Base-by-base conservation (phyloP, 2,888 invertebrate species). In the Platycheirus rosarum region DNA sequence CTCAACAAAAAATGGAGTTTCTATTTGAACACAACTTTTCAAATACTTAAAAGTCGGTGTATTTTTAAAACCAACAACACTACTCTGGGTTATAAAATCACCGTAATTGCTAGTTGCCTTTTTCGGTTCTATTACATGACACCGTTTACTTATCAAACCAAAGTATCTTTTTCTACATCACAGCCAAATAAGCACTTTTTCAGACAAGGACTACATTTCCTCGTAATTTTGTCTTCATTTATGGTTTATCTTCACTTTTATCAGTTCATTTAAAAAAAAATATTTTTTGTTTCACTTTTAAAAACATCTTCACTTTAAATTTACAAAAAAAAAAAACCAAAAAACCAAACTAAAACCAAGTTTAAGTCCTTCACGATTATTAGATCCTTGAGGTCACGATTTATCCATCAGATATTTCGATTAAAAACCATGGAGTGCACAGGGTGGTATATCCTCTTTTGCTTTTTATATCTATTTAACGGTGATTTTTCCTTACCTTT, bases 401-500 rank as follows among this genome's bases (percentile, higher is more conserved):
- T 57, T 57, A 71, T 71, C 77, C 66, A 77, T 23, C 4, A 44
- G 1, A 53, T n/a, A n/a, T n/a, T n/a, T n/a, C n/a, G n/a, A n/a
- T n/a, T n/a, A n/a, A n/a, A n/a, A n/a, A n/a, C n/a, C n/a, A n/a
- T n/a, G n/a, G n/a, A n/a, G n/a, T n/a, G n/a, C n/a, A n/a, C n/a
- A n/a, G 18, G 60, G 40, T 51, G 3, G 63, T 11, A 53, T 26
- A 79, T 79, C 74, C 78, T 73, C 65, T 16, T 51, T 20, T 26
- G n/a, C 14, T 26, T 53, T 46, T 1, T n/a, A 16, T 53, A 32
- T 11, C n/a, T 18, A 14, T 7, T 32, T 53, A 40, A 42, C 60
- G 2, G 29, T 23, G n/a, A n/a, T n/a, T 55, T 62, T 71, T 71
- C 49, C 82, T 82, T 82, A 82, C 82, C 82, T 82, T 82, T 63